Evolutionary conservation across 2,113 vertebrate genomes (phyloP).

Genomic region (Trachemys scripta): DNA sequence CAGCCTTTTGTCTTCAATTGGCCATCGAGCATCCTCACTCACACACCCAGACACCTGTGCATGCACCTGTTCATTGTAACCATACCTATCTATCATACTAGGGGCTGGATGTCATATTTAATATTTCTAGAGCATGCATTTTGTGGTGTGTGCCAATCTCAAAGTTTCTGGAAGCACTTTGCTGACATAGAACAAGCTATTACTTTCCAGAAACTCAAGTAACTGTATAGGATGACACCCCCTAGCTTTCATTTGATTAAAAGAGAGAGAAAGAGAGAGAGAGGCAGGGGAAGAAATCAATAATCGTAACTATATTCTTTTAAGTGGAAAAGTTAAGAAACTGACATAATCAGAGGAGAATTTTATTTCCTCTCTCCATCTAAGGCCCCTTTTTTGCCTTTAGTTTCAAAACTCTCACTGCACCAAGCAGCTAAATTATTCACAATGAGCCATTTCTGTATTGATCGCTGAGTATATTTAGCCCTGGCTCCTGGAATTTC

Average conservation of each 20-base stretch:
- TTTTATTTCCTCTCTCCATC: conserved; percentile 78
- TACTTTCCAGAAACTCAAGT: conserved; percentile 84
- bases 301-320: conserved; percentile 79
- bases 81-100: conserved; percentile 69
- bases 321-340: conserved; percentile 82
- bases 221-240: conserved; percentile 83
- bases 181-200: conserved; percentile 79
- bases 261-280: background rate
- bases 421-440: conserved; percentile 89
- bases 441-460: conserved; percentile 91
- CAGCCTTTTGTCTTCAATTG: background rate
- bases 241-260: conserved; percentile 83
- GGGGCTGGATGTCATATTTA: conserved; percentile 48
- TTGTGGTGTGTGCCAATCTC: conserved; percentile 66
- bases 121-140: conserved; percentile 55
- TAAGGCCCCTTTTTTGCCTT: conserved; percentile 83
- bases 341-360: conserved; percentile 77
- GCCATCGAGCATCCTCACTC: background rate
- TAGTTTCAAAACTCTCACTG: conserved; percentile 88
- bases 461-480: conserved; percentile 92
- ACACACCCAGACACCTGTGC: conserved; percentile 41
- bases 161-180: conserved; percentile 80
- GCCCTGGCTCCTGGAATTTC: conserved; percentile 89
- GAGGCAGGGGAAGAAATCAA: conserved; percentile 49
- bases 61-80: conserved; percentile 72